phyloP scores from a whole-genome alignment of 2,797 vertebrate species.

The Danio tinwini region DNA sequence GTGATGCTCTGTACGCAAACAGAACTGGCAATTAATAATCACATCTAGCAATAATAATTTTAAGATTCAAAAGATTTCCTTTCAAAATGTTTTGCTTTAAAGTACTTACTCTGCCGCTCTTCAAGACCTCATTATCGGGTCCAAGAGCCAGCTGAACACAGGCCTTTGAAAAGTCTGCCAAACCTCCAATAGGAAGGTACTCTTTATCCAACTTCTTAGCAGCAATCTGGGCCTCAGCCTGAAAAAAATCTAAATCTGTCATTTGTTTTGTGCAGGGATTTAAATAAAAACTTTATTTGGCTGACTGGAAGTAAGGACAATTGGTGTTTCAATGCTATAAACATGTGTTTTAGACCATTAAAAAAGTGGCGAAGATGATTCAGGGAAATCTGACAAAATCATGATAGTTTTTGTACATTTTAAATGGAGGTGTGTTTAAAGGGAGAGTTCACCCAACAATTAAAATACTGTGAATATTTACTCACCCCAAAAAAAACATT shows the following conservation, averaged over 20 bases:
- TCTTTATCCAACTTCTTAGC: conserved; percentile 95
- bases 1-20: conserved; percentile 83
- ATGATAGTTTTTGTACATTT: neutral
- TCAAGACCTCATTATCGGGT: conserved; percentile 87
- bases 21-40: conserved; percentile 8
- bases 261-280: conserved; percentile 20
- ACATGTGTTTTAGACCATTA: neutral
- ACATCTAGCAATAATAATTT: conserved; percentile 9
- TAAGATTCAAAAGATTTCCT: neutral
- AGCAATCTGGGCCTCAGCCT: conserved; percentile 92
- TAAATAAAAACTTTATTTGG: conserved; percentile 13
- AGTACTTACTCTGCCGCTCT: conserved; percentile 87
- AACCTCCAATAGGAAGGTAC: conserved; percentile 88
- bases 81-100: conserved; percentile 3
- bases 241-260: conserved; percentile 22
- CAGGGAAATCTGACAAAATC: neutral
- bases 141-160: conserved; percentile 91
- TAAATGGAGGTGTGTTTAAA: neutral
- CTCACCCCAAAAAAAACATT: no score
- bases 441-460: neutral
- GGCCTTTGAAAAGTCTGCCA: conserved; percentile 89
- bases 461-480: no score
- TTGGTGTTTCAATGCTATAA: conserved; percentile 3
- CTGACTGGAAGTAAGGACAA: conserved; percentile 15
- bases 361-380: neutral